Percentiles rank a stretch among this genome's conserved stretches.
Evolutionary conservation across 2,113 vertebrate species (phyloP).

Genomic region (Pogonocichla stellata): DNA sequence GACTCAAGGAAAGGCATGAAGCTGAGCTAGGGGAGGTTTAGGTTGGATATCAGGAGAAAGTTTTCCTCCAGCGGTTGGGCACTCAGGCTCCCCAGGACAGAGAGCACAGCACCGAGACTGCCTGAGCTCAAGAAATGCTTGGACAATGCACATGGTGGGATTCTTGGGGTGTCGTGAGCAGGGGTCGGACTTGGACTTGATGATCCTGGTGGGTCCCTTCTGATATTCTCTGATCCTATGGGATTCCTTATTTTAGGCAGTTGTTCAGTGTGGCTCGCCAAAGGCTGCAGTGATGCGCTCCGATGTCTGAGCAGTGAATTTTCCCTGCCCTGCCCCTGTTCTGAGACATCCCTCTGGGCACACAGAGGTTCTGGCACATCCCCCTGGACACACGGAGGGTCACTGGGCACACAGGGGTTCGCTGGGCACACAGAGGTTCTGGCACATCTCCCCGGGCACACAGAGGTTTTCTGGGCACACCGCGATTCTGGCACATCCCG

Average conservation of each 20-base stretch:
- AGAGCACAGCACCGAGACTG: rapidly evolving
- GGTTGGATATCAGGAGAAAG: background rate
- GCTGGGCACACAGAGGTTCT: rapidly evolving
- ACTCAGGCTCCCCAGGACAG: background rate
- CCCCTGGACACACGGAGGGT: background rate
- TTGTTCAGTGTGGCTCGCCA: rapidly evolving
- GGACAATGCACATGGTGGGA: no score
- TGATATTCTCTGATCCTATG: rapidly evolving
- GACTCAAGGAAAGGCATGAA: background rate
- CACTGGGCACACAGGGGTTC: background rate
- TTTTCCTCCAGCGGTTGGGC: background rate
- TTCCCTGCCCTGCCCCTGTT: rapidly evolving
- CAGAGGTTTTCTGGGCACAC: background rate
- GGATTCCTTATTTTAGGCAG: background rate
- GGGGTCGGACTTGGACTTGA: background rate
- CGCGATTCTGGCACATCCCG: background rate
- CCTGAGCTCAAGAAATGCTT: background rate
- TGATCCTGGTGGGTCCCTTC: no score
- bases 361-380: background rate
- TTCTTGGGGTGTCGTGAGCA: background rate
- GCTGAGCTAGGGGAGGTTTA: background rate
- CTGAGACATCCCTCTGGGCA: background rate
- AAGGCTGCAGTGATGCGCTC: rapidly evolving
- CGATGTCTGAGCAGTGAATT: rapidly evolving
- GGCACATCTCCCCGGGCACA: background rate